Conservation (phyloP, 1,140 invertebrate genomes). For the Heliconius hewitsoni region DNA sequence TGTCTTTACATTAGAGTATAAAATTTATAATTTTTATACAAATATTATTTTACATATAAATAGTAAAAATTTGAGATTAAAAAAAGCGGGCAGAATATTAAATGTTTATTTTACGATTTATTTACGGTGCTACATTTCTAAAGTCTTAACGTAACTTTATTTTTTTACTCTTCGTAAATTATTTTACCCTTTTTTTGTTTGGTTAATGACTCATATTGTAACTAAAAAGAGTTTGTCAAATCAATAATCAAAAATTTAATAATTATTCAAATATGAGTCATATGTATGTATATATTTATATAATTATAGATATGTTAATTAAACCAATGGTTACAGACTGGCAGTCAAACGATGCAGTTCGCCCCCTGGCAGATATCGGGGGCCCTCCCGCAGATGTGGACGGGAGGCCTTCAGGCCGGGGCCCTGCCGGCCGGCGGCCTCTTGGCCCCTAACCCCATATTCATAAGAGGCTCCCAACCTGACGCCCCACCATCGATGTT, state of each 20-base stretch:
- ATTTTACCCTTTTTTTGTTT: too few relatives aligned
- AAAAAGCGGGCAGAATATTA: not conserved
- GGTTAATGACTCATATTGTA: too few relatives aligned
- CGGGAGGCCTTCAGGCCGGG: slow-evolving; percentile 85
- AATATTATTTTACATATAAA: not conserved
- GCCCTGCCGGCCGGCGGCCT: slow-evolving; percentile 65
- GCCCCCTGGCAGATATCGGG: slow-evolving; percentile 83
- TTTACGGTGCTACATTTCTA: too few relatives aligned
- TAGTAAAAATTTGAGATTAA: not conserved
- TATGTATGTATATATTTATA: not conserved
- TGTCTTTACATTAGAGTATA: too few relatives aligned
- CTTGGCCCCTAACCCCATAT: slow-evolving; percentile 89
- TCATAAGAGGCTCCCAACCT: slow-evolving; percentile 89
- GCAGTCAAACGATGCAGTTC: slow-evolving; percentile 84
- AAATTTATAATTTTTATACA: not conserved
- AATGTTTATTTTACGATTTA: too few relatives aligned
- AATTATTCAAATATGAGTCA: too few relatives aligned
- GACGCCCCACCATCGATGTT: slow-evolving; percentile 88
- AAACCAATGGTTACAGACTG: slow-evolving; percentile 63
- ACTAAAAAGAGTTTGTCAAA: too few relatives aligned
- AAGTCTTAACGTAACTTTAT: too few relatives aligned
- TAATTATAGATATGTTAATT: slow-evolving; percentile 17
- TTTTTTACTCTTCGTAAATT: too few relatives aligned
- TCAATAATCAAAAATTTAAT: too few relatives aligned
- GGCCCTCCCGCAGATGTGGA: slow-evolving; percentile 86